phyloP scores from a whole-genome alignment of 2,797 vertebrate species.

The Gymnoscopelus braueri region DNA sequence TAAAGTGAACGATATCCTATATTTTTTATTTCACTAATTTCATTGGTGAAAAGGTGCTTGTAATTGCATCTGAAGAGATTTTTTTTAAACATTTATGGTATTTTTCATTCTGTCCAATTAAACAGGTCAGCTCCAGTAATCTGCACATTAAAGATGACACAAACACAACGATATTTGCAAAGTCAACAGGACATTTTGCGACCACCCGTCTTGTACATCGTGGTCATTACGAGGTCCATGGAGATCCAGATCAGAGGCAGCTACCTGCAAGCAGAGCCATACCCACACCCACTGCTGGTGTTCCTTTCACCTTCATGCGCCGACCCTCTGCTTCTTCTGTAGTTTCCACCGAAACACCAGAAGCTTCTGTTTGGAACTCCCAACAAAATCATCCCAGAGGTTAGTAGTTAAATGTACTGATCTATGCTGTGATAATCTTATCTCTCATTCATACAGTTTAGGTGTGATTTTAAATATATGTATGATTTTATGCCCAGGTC shows the following conservation, averaged over 20 bases:
- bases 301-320: constrained; percentile 9
- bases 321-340: not conserved
- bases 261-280: constrained; percentile 10
- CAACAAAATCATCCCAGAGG: constrained; percentile 6
- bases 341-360: not conserved
- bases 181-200: not conserved
- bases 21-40: too few species aligned
- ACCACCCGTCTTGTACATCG: not conserved
- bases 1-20: too few species aligned
- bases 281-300: not conserved
- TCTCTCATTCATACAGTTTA: constrained; percentile 1
- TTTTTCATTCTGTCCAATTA: constrained; percentile 11
- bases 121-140: constrained; percentile 1
- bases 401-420: not conserved
- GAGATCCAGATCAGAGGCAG: not conserved
- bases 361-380: not conserved
- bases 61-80: too few species aligned
- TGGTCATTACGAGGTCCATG: constrained; percentile 3
- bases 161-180: not conserved
- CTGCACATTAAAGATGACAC: constrained; percentile 1
- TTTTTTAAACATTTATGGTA: not conserved
- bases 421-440: constrained; percentile 1
- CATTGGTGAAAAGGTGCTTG: too few species aligned
- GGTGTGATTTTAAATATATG: constrained; percentile 14
- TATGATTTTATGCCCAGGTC: constrained; percentile 9